Evolutionary conservation across 2,888 invertebrate species (phyloP), one percentile per base, ranked within the genome.

Genomic region (Lithophane socia): DNA sequence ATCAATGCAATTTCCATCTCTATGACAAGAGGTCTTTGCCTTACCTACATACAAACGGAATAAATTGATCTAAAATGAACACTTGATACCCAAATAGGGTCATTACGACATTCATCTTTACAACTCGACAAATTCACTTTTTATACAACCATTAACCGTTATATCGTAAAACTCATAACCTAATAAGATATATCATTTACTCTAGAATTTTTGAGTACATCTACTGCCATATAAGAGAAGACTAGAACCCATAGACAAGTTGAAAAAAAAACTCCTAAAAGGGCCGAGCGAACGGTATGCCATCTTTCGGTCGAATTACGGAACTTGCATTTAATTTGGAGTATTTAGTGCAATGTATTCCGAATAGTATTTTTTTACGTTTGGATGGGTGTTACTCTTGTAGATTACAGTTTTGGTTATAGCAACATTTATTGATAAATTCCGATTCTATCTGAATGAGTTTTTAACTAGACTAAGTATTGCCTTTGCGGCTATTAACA

Each of bases 181-280:
- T 37, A 67, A 12, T 61, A n/a, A 73, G 44, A 64, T 77, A 67
- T 37, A 56, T 82, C 56, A 80, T 70, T 75, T 58, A 61, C 61
- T 73, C 74, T 75, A 75, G 80, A 85, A 79, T 69, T 73, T 24
- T 42, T 70, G 81, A 85, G 85, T 85, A 83, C 85, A 13, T 21
- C 85, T 42, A 81, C 70, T 85, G 85, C 67, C 83, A 85, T 85
- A 85, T 85, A 44, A 9, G 12, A 47, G 9, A 49, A 63, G 58
- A 9, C 70, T 71, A 70, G 79, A 82, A 82, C 74, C 63, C 54
- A 29, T 54, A 13, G 4, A 60, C 47, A 49, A 56, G 52, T 21
- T 72, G 3, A 37, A 67, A 84, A 79, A 75, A 77, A 42, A 18
- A 4, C 9, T 0, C 75, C 1, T 72, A 71, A 47, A 82, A 71